Base-by-base conservation (phyloP, 2,797 vertebrate species). In the Nasua narica region DNA sequence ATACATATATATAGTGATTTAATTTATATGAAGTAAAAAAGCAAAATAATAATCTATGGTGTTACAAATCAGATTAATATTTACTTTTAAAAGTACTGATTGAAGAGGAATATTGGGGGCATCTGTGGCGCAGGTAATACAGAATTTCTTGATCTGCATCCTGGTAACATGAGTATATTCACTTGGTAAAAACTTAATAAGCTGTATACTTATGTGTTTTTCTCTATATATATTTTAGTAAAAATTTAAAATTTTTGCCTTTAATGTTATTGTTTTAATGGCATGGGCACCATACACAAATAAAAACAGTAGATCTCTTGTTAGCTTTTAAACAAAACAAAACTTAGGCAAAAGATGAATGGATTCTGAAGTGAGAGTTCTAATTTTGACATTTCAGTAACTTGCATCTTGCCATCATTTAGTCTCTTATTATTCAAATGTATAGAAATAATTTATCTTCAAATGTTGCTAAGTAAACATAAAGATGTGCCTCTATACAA, bases 311-410 rank as follows among this genome's bases (percentile, higher is more conserved):
- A 94, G 85, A 90, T 90, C 1, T 46, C 70, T 96, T 25, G 0
- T 37, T 74, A 13, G 6, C 2, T 90, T 94, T 77, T 21, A 1
- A 0, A 58, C 21, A 14, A 48, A 21, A 1, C 35, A 92, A 67
- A 78, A 69, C 21, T 69, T 92, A 50, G 35, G 84, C 50, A 19
- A 87, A 54, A 1, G n/a, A 93, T 15, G 52, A 89, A 94, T 87
- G 54, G 10, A 67, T 79, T 94, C 21, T 29, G 10, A 23, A 0
- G 21, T 88, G 21, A 83, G 1, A 25, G 77, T 5, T 2, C 54
- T 95, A 94, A 85, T 82, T 60, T 62, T 10, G 79, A 35, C 19
- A 95, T 96, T 96, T 97, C 3, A 87, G 77, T 85, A 95, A 92
- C 2, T 1, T n/a, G 48, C 76, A 62, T 93, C 94, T 83, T 60